Base-by-base conservation (phyloP, 2,797 vertebrate genomes). In the Chrosomus eos region DNA sequence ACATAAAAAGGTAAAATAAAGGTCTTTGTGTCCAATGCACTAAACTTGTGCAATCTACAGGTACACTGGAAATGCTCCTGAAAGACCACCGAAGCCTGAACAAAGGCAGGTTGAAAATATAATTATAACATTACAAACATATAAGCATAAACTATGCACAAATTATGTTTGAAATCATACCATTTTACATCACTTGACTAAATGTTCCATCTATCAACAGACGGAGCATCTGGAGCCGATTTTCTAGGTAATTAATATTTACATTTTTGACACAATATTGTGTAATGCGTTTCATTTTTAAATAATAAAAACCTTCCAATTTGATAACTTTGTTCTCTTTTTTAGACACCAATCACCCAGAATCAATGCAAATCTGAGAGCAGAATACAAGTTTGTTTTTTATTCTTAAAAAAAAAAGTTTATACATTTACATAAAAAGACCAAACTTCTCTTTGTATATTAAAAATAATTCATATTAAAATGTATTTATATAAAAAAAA, bases 1-100 rank as follows among this genome's bases (percentile, higher is more conserved):
- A 31, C 2, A 31, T 16, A 64, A 28, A 31, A 31, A 64, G 6
- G 1, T 64, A 3, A 18, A 58, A 4, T 10, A 13, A 60, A 26
- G 23, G 13, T 43, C 0, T 43, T 7, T 60, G 38, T 76, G 26
- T 58, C 33, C 7, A 60, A 18, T 26, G 51, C 51, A 76, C 73
- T 55, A 38, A 26, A 75, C 7, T 26, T 58, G 0, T 76, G 21
- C 8, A 18, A 76, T 40, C 33, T 26, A 60, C 38, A 40, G 38
- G 38, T 40, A 40, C 5, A 13, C 10, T 74, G 45, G 19, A 60
- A 40, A 77, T 51, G 14, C 38, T 73, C 75, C 85, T 4, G 10
- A 23, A 78, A 82, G 86, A 53, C 86, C 86, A 19, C 86, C 79
- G 31, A 87, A 67, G 71, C 58, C 83, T 58, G 78, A 77, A 66